Evolutionary conservation across 1,140 invertebrate genomes (phyloP).

Genomic region (Bicyclus anynana): DNA sequence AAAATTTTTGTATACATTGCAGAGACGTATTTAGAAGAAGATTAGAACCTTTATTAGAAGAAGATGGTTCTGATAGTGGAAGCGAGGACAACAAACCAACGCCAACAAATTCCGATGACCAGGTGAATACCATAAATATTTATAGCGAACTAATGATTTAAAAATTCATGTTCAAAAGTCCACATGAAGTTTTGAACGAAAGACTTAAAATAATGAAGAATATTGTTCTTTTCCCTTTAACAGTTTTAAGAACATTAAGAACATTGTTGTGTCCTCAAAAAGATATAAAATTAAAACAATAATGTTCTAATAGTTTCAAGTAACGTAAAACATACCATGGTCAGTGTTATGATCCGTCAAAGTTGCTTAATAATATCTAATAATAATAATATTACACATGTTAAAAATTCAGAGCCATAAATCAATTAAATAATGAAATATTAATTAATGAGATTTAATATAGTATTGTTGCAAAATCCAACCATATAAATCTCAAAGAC

Average conservation of each 20-base stretch:
- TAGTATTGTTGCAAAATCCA: background rate
- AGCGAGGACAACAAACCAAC: slow-evolving; percentile 72
- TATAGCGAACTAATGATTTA: background rate
- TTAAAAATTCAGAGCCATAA: no score
- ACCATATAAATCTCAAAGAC: background rate
- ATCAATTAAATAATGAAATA: no score
- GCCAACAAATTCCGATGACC: slow-evolving; percentile 74
- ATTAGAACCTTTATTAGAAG: slow-evolving; percentile 83
- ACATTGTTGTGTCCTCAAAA: no score
- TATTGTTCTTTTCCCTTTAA: no score
- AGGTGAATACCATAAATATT: slow-evolving; percentile 72
- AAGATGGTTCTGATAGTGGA: slow-evolving; percentile 79
- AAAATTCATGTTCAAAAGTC: background rate
- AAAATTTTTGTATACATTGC: background rate
- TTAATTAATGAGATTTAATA: background rate
- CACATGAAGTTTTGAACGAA: no score
- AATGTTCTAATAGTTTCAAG: background rate
- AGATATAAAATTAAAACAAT: background rate
- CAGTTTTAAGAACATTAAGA: no score
- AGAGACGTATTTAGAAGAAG: slow-evolving; percentile 77
- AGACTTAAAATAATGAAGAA: no score
- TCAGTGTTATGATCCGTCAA: slow-evolving; percentile 5
- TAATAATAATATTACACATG: background rate
- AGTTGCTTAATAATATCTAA: no score
- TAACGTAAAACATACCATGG: background rate